Evolutionary conservation across 2,797 vertebrate species (phyloP).

Genomic region (Silurus aristotelis): DNA sequence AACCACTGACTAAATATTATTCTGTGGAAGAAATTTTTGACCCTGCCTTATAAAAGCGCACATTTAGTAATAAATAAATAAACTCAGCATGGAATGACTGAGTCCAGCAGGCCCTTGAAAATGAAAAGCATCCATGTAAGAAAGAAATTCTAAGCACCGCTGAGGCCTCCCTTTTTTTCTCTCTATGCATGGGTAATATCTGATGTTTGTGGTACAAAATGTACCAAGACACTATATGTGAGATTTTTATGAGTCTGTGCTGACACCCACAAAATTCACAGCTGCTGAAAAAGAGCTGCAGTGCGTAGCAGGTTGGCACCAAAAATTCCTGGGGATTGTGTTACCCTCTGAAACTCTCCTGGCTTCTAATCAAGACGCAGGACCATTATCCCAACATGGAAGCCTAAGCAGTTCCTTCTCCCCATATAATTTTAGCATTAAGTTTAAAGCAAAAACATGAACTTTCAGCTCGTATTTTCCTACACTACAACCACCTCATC

Average conservation of each 20-base stretch:
- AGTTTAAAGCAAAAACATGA: slow-evolving; percentile 51
- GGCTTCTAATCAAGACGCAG: slow-evolving; percentile 48
- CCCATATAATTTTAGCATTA: slow-evolving; percentile 54
- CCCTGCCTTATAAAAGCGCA: background rate
- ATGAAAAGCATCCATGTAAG: slow-evolving; percentile 37
- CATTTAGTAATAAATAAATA: slow-evolving; percentile 18
- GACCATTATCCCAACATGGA: slow-evolving; percentile 51
- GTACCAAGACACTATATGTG: slow-evolving; percentile 44
- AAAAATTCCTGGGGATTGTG: slow-evolving; percentile 53
- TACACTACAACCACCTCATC: slow-evolving; percentile 47
- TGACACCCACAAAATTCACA: slow-evolving; percentile 51
- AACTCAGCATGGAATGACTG: slow-evolving; percentile 18
- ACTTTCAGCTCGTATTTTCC: slow-evolving; percentile 48
- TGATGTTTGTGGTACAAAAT: slow-evolving; percentile 53
- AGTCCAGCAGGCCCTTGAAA: slow-evolving; percentile 21
- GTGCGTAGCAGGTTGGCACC: slow-evolving; percentile 46
- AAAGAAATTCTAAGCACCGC: slow-evolving; percentile 16
- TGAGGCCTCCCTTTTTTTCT: slow-evolving; percentile 7
- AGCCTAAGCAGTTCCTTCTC: slow-evolving; percentile 48
- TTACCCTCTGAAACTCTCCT: slow-evolving; percentile 56
- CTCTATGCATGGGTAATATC: slow-evolving; percentile 29
- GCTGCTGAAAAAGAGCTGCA: slow-evolving; percentile 48
- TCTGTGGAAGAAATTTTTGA: background rate
- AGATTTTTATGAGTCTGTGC: slow-evolving; percentile 53
- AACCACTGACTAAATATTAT: background rate